These are phyloP conservation scores for Trichosurus vulpecula DNA, from an alignment of 2,797 vertebrate species.

Conservation along the genomic window DNA sequence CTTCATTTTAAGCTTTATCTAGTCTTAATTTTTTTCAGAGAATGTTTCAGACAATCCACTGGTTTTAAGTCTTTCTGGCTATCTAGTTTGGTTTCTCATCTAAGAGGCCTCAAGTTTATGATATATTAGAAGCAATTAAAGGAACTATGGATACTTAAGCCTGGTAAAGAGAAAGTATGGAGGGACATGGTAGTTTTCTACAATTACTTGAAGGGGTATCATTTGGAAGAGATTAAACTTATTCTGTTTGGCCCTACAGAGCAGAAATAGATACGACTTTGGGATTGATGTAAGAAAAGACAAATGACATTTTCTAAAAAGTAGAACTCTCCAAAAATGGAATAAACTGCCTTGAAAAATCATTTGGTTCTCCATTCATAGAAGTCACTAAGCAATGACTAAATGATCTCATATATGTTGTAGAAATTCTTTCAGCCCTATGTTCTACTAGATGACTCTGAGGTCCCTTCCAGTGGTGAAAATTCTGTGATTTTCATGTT, in stretches of 20 bases:
- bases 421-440: too few species aligned
- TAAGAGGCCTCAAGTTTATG: too few species aligned
- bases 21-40: too few species aligned
- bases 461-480: neutral
- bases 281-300: neutral
- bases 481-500: neutral
- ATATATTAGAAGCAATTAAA: too few species aligned
- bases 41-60: too few species aligned
- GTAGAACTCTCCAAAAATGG: neutral
- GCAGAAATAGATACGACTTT: neutral
- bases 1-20: too few species aligned
- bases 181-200: too few species aligned
- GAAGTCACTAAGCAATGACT: neutral
- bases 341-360: neutral
- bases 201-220: neutral
- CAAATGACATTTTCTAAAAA: neutral
- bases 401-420: too few species aligned
- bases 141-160: too few species aligned
- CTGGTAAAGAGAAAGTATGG: too few species aligned
- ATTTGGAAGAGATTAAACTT: neutral
- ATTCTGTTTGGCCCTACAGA: neutral
- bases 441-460: neutral
- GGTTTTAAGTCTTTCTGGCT: too few species aligned
- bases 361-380: neutral
- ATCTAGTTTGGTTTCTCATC: too few species aligned